Base-by-base conservation (phyloP, 2,797 vertebrate species). In the Manis pentadactyla region DNA sequence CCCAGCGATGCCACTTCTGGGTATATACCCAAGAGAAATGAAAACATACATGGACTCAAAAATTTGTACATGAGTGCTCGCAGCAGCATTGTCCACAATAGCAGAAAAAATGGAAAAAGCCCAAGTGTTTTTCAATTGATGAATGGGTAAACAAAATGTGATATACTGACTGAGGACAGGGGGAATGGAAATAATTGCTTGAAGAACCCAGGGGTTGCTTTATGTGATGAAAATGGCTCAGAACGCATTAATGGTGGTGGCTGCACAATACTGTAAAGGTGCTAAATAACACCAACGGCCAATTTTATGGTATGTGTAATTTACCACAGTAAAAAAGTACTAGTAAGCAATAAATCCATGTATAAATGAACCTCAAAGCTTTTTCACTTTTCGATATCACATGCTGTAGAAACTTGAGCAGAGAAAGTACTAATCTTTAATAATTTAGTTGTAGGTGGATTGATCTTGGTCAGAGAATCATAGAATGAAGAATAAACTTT, bases 301-400 rank as follows among this genome's bases (percentile, higher is more conserved):
- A 46, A 74, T 49, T 90, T 68, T 96, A 97, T 93, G 8, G 42
- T 42, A 96, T 96, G n/a, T 57, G 2, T 29, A 69, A 94, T 91
- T 81, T 63, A 71, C 73, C 90, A 19, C 6, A 96, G 93, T 7
- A 93, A 93, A 84, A 96, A 92, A 90, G 71, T 39, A 29, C 46
- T 69, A 69, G 29, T 68, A 90, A 82, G 15, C 46, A 37, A 17
- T 90, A 93, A 90, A 18, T 93, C 69, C 10, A 55, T 82, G 42
- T 88, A 42, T 79, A 57, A 19, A 53, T 84, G 25, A 31, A 93
- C 68, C 93, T 96, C 87, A 69, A 68, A 37, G 57, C 18, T 57
- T 81, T 57, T 31, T 34, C 29, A 27, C 19, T 5, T 69, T 86
- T 81, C 19, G 17, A n/a, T 87, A 57, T 57, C 61, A 59, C 75